Conservation (phyloP, 2,888 invertebrate genomes). For the Trissonchulus sp. region DNA sequence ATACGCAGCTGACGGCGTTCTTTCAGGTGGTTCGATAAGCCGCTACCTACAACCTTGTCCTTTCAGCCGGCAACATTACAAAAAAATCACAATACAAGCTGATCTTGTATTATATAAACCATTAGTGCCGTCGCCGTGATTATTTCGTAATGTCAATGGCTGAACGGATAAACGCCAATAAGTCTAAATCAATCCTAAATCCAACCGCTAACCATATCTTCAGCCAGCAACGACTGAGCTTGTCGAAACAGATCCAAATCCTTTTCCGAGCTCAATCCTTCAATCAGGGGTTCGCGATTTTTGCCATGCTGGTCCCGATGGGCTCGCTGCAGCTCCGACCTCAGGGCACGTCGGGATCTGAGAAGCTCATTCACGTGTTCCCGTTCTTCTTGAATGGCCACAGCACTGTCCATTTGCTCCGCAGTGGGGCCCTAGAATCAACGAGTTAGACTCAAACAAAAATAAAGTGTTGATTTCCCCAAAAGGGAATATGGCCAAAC, state of each 20-base stretch:
- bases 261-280: constrained; percentile 63
- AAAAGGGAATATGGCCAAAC: too few species aligned
- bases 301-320: constrained; percentile 2
- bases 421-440: not conserved
- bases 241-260: constrained; percentile 81
- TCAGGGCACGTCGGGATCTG: not conserved
- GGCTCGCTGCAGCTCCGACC: not conserved
- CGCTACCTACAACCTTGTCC: too few species aligned
- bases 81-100: too few species aligned
- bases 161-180: too few species aligned
- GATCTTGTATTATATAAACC: too few species aligned
- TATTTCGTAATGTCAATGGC: not conserved
- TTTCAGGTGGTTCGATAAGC: too few species aligned
- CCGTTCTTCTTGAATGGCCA: not conserved
- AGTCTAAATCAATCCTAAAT: too few species aligned
- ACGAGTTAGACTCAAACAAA: too few species aligned
- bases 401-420: not conserved
- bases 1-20: too few species aligned
- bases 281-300: constrained; percentile 45
- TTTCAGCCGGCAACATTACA: not conserved
- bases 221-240: constrained; percentile 82
- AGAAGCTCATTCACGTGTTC: not conserved
- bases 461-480: too few species aligned
- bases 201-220: constrained; percentile 68
- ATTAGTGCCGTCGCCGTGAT: too few species aligned